A percentile compares a stretch with the other conserved stretches of the same genome.
phyloP scores from a whole-genome alignment of 64 coral and sea anemone species.

The Montipora cactus region DNA sequence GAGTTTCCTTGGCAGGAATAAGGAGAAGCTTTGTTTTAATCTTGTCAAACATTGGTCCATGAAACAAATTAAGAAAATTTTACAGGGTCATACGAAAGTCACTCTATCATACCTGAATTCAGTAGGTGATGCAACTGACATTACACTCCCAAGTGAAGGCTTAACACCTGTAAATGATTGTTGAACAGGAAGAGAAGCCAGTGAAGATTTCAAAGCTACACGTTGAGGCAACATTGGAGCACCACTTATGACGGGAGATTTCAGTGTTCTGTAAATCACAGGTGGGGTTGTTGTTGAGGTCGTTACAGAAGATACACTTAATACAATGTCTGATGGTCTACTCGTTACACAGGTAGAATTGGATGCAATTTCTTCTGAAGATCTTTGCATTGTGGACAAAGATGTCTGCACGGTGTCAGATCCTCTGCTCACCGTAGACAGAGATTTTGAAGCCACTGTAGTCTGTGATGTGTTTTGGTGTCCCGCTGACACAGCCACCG shows the following conservation, averaged over 20 bases:
- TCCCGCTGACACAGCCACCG: not conserved
- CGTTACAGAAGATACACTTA: not conserved
- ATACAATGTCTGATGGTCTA: conserved; percentile 6
- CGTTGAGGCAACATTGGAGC: conserved; percentile 4
- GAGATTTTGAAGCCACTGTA: not conserved
- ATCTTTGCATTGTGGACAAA: not conserved
- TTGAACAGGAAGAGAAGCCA: conserved; percentile 50
- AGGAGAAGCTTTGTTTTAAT: no score
- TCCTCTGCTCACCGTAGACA: not conserved
- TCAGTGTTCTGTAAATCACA: conserved; percentile 58
- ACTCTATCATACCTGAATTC: not conserved
- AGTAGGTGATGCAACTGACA: conserved; percentile 9
- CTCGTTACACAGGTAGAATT: not conserved
- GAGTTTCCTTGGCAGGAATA: no score
- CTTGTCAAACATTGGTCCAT: no score
- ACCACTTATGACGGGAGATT: conserved; percentile 32
- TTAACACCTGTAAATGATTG: conserved; percentile 22
- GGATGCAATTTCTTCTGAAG: not conserved
- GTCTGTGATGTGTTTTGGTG: not conserved
- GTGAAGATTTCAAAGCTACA: conserved; percentile 47
- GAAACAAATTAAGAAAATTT: no score
- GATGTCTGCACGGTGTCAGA: not conserved
- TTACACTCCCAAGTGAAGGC: not conserved
- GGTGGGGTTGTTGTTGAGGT: not conserved
- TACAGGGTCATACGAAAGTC: not conserved